These are phyloP conservation scores for Oscheius sp. DNA, from an alignment of 2,888 invertebrate species.

Conservation along the genomic window DNA sequence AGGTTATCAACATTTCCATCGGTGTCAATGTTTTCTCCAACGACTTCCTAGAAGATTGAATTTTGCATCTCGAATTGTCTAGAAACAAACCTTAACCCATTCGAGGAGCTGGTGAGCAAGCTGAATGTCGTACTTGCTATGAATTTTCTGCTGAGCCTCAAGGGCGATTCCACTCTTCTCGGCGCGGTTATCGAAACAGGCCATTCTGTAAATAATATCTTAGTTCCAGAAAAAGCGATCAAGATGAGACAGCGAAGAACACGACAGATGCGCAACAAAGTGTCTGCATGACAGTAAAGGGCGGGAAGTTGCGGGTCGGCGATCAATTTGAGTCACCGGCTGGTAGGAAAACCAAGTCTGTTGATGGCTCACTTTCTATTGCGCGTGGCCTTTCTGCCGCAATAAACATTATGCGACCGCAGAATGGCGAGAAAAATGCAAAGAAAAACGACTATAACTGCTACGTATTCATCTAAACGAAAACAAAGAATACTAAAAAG, in stretches of 20 bases:
- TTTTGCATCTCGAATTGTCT: too few relatives aligned
- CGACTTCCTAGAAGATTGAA: slow-evolving; percentile 79
- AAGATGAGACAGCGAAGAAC: neutral
- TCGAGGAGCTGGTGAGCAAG: slow-evolving; percentile 88
- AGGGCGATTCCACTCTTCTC: slow-evolving; percentile 66
- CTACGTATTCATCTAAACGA: neutral
- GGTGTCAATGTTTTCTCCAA: slow-evolving; percentile 81
- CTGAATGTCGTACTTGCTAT: slow-evolving; percentile 95
- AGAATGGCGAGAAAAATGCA: neutral
- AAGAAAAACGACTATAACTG: neutral
- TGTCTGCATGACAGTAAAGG: neutral
- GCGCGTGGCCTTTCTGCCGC: neutral
- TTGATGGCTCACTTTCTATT: neutral
- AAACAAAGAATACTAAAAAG: too few relatives aligned
- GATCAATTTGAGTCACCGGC: neutral
- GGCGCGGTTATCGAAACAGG: slow-evolving; percentile 55
- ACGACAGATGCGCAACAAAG: neutral
- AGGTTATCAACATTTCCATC: slow-evolving; percentile 93
- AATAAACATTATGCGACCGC: neutral
- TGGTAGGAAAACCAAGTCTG: too few relatives aligned
- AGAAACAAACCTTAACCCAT: slow-evolving; percentile 81
- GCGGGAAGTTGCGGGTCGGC: too few relatives aligned
- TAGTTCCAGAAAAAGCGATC: neutral
- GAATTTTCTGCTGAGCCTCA: slow-evolving; percentile 77
- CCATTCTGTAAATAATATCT: too few relatives aligned